phyloP scores from a whole-genome alignment of 2,888 invertebrate genomes.

The Miltochrista miniata region DNA sequence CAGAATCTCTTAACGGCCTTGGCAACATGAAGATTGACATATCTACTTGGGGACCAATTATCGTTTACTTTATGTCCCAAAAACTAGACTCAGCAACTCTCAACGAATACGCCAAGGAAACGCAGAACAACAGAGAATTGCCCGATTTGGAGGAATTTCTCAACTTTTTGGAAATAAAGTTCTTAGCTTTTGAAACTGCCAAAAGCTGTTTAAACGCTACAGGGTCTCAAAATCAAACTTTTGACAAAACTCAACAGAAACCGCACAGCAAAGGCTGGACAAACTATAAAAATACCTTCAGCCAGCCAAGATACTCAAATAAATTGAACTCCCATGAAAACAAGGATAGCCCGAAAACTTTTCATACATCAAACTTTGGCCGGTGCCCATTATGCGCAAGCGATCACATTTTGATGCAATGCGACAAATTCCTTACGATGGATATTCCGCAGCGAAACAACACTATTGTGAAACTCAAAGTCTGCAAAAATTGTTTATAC shows the following conservation, averaged over 20 bases:
- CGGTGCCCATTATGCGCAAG: neutral
- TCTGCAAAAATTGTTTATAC: slow-evolving; percentile 13
- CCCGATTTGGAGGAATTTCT: slow-evolving; percentile 5
- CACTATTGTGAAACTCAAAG: neutral
- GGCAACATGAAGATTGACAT: slow-evolving; percentile 5
- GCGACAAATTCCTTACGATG: slow-evolving; percentile 1
- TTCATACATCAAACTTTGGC: too few relatives aligned
- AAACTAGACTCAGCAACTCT: slow-evolving; percentile 7
- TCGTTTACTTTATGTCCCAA: slow-evolving; percentile 9
- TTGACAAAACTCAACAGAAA: too few relatives aligned
- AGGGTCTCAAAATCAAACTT: too few relatives aligned
- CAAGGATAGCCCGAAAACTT: too few relatives aligned
- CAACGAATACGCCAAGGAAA: slow-evolving; percentile 4
- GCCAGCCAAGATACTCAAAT: neutral
- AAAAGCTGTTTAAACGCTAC: neutral
- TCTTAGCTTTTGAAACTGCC: slow-evolving; percentile 5
- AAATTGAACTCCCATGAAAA: slow-evolving; percentile 3
- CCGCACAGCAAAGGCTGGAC: neutral
- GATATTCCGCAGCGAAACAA: slow-evolving; percentile 2
- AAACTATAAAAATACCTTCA: neutral
- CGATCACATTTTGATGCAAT: slow-evolving; percentile 8
- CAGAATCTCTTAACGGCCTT: slow-evolving; percentile 6
- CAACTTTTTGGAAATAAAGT: slow-evolving; percentile 4
- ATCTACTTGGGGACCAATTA: slow-evolving; percentile 6
- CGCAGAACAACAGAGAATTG: slow-evolving; percentile 6